Evolutionary conservation across 2,888 invertebrate species (phyloP).

Genomic region (Miltochrista miniata): DNA sequence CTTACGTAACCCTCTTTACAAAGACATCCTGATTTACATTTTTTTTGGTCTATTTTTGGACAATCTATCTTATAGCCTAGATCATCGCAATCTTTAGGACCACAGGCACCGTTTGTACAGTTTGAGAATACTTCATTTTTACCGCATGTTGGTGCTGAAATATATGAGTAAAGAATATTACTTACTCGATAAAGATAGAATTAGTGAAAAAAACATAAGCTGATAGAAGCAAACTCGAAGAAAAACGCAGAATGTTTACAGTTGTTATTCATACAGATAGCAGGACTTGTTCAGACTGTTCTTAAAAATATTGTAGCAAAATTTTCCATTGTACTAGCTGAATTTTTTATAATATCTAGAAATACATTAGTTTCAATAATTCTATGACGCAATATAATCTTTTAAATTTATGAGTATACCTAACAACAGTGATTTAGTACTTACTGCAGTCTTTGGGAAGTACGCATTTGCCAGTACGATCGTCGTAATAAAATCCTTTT

Average conservation of each 20-base stretch:
- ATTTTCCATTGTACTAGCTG: too few relatives aligned
- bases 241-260: too few relatives aligned
- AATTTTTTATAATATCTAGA: too few relatives aligned
- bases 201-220: too few relatives aligned
- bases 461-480: constrained; percentile 28
- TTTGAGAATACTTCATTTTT: constrained; percentile 9
- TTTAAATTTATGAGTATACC: not conserved
- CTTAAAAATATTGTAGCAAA: too few relatives aligned
- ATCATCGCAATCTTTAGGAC: constrained; percentile 9
- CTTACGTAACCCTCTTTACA: constrained; percentile 23
- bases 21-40: constrained; percentile 6
- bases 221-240: too few relatives aligned
- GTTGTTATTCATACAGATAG: too few relatives aligned
- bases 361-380: too few relatives aligned
- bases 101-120: constrained; percentile 15
- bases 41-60: constrained; percentile 3
- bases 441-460: constrained; percentile 38
- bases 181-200: too few relatives aligned
- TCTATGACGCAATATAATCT: not conserved
- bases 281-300: too few relatives aligned
- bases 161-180: too few relatives aligned
- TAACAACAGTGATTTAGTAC: constrained; percentile 1
- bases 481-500: constrained; percentile 26
- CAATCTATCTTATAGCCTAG: constrained; percentile 8
- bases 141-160: constrained; percentile 19